Base-by-base conservation (phyloP, 2,888 invertebrate species). In the Phalangium opilio region DNA sequence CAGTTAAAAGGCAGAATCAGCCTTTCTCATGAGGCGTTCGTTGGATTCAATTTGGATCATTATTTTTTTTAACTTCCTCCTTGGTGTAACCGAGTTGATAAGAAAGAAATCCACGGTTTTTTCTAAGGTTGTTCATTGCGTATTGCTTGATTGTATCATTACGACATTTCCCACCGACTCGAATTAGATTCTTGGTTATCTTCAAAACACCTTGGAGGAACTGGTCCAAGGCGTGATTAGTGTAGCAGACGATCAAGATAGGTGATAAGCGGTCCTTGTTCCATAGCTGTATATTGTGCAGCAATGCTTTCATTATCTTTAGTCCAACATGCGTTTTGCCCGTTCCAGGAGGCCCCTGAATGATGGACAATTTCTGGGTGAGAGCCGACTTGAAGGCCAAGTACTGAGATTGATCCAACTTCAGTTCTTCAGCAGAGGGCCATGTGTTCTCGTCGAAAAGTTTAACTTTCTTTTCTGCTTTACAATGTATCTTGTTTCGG, bases 141-240 rank as follows among this genome's bases (percentile, higher is more conserved):
- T n/a, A n/a, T n/a, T n/a, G n/a, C n/a, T n/a, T n/a, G n/a, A n/a
- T n/a, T n/a, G n/a, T n/a, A n/a, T n/a, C n/a, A n/a, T n/a, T n/a
- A n/a, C n/a, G n/a, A n/a, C n/a, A n/a, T n/a, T n/a, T n/a, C n/a
- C n/a, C n/a, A n/a, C n/a, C n/a, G n/a, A n/a, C n/a, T n/a, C n/a
- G n/a, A n/a, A n/a, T n/a, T n/a, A n/a, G n/a, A n/a, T n/a, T 70
- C 0, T 70, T 60, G 0, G 79, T 79, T 2, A 73, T 66, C 19
- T 8, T 38, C 18, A 38, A 10, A 10, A 38, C 8, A 38, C 18
- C 38, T 62, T 82, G 78, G 33, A 87, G 65, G 62, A 87, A 86
- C 62, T 86, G 84, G 67, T 87, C 87, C 38, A 89, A 66, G 4
- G 86, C 85, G 62, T 85, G 83, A 67, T 89, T 87, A 7, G 85